phyloP scores from a whole-genome alignment of 2,113 vertebrate species.

The Petroica traversi region DNA sequence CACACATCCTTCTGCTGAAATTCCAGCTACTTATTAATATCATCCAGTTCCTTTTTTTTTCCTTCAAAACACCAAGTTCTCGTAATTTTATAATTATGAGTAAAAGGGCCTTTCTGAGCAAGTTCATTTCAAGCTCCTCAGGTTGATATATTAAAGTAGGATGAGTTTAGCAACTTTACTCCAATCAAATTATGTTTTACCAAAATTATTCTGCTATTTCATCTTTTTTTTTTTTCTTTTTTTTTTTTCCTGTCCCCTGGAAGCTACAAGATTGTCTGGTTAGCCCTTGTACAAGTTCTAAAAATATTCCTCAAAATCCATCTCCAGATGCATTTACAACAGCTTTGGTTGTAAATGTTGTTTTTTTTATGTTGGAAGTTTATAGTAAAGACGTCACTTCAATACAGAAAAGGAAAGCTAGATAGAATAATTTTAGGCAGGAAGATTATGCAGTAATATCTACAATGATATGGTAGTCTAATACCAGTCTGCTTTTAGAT shows the following conservation, averaged over 20 bases:
- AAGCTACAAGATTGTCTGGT: background rate
- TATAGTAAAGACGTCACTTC: background rate
- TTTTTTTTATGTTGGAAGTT: background rate
- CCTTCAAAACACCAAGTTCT: background rate
- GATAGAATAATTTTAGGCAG: background rate
- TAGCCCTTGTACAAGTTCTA: background rate
- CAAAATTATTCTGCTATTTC: background rate
- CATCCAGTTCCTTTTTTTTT: background rate
- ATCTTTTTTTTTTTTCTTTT: background rate
- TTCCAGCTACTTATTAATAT: background rate
- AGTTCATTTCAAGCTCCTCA: background rate
- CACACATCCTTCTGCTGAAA: background rate
- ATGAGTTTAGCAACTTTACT: background rate
- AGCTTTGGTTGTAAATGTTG: background rate
- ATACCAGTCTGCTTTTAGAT: background rate
- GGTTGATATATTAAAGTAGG: background rate
- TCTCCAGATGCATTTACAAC: background rate
- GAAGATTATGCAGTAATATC: background rate
- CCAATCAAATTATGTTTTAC: background rate
- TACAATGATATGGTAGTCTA: background rate
- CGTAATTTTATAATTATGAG: background rate
- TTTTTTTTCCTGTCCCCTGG: accelerated
- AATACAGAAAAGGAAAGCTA: background rate
- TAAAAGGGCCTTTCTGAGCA: background rate
- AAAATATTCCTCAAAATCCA: background rate